Percentiles rank a stretch among this genome's conserved stretches.
Conservation (phyloP, 2,113 vertebrate species). For the Chloropsis hardwickii region DNA sequence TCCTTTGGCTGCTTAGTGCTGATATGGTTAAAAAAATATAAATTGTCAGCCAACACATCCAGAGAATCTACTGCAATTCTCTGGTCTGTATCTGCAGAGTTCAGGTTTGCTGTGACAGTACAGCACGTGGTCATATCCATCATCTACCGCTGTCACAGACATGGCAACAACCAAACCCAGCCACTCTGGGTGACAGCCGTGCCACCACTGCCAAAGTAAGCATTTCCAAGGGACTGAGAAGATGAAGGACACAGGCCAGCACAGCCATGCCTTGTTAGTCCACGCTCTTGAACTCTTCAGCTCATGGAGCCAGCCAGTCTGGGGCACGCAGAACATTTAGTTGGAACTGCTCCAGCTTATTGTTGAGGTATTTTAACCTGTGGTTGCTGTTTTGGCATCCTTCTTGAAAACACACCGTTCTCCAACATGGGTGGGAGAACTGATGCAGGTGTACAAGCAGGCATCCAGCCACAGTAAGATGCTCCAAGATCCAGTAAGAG, state of each 20-base stretch:
- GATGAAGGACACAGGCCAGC: not conserved
- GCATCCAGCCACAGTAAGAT: not conserved
- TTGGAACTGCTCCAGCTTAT: not conserved
- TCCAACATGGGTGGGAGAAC: rapidly evolving
- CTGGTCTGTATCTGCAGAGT: not conserved
- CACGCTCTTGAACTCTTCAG: not conserved
- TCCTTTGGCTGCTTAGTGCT: not conserved
- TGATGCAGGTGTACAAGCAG: not conserved
- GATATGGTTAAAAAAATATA: not conserved
- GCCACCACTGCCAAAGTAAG: not conserved
- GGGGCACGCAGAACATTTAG: rapidly evolving
- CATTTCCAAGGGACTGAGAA: not conserved
- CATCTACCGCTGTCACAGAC: not conserved
- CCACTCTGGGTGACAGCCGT: not conserved
- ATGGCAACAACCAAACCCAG: not conserved
- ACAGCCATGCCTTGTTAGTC: not conserved
- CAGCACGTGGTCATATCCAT: not conserved
- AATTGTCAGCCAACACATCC: not conserved
- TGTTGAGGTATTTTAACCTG: not conserved
- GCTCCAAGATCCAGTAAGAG: not conserved
- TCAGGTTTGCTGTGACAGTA: not conserved
- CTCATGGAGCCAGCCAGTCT: not conserved
- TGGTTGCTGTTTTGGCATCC: not conserved
- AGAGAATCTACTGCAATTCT: not conserved
- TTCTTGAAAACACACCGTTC: not conserved